Evolutionary conservation across 2,113 vertebrate genomes (phyloP).

Genomic region (Danio rerio): GRCz12tu NC_133189.1:2669001-2669500

Average conservation of each 20-base stretch:
- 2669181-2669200: not conserved
- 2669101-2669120: constrained; percentile 59
- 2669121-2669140: constrained; percentile 52
- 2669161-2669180: not conserved
- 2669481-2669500: not conserved
- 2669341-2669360: constrained; percentile 28
- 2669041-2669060: constrained; percentile 40
- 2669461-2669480: not conserved
- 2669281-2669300: constrained; percentile 27
- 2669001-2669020: constrained; percentile 13
- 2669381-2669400: constrained; percentile 19
- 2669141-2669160: constrained; percentile 43
- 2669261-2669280: constrained; percentile 48
- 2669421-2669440: not conserved
- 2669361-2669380: not conserved
- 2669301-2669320: constrained; percentile 28
- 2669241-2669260: constrained; percentile 36
- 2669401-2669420: constrained; percentile 1
- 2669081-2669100: constrained; percentile 57
- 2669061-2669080: constrained; percentile 49
- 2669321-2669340: constrained; percentile 15
- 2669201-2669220: constrained; percentile 30
- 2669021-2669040: constrained; percentile 6
- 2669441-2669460: not conserved
- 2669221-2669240: constrained; percentile 43